phyloP scores from a whole-genome alignment of 1,140 invertebrate species.

The Eueides isabella region DNA sequence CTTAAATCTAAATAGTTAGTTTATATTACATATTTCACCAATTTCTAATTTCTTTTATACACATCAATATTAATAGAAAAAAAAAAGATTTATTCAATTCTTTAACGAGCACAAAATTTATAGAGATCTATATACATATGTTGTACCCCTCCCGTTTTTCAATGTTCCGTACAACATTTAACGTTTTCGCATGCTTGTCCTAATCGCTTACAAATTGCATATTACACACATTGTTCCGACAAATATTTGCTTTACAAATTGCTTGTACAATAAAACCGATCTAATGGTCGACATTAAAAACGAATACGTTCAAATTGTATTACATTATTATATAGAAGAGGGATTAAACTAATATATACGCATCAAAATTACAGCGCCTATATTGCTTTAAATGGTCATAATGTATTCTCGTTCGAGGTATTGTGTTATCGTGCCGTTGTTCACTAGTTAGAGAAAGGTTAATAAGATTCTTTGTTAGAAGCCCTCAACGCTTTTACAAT shows the following conservation, averaged over 20 bases:
- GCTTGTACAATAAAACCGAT: constrained; percentile 28
- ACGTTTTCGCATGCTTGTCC: constrained; percentile 24
- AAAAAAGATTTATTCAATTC: no score
- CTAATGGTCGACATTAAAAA: constrained; percentile 34
- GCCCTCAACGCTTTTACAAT: constrained; percentile 68
- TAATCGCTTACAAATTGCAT: constrained; percentile 32
- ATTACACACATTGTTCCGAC: constrained; percentile 26
- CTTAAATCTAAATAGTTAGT: no score
- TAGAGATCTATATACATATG: neutral
- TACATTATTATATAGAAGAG: constrained; percentile 16
- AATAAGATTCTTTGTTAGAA: constrained; percentile 75
- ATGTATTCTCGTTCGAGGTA: constrained; percentile 19
- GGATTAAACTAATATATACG: constrained; percentile 25
- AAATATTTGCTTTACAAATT: constrained; percentile 38
- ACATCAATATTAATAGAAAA: no score
- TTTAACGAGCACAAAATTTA: neutral
- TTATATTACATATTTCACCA: no score
- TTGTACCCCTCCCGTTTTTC: neutral
- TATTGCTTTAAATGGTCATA: constrained; percentile 26
- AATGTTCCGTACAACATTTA: constrained; percentile 19
- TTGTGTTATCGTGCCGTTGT: constrained; percentile 60
- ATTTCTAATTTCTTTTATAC: no score
- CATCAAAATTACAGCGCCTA: constrained; percentile 26
- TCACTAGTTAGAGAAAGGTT: constrained; percentile 74
- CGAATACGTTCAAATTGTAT: constrained; percentile 25